phyloP scores from a whole-genome alignment of 2,888 invertebrate genomes.

The Mesorhabditis spiculigera region DNA sequence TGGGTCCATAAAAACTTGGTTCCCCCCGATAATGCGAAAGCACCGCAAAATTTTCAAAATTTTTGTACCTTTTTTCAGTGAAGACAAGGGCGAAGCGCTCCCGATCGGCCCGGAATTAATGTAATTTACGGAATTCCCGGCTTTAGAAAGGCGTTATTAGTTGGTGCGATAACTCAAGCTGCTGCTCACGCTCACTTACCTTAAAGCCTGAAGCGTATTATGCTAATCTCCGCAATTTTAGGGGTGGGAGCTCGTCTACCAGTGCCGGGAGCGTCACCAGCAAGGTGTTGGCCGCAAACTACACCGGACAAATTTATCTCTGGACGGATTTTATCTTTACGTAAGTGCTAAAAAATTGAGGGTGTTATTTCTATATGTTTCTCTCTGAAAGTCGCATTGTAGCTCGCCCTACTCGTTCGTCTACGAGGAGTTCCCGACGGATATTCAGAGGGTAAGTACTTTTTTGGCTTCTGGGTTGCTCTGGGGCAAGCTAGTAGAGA shows the following conservation, averaged over 20 bases:
- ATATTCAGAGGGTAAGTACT: conserved; percentile 40
- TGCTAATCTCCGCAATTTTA: conserved; percentile 8
- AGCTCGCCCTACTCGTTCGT: conserved; percentile 54
- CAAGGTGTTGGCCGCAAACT: conserved; percentile 58
- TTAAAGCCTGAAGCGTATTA: background rate
- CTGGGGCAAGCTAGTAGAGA: too few relatives aligned
- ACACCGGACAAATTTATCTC: conserved; percentile 55
- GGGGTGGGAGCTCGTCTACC: conserved; percentile 29
- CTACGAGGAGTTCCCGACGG: conserved; percentile 55
- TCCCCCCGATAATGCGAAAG: too few relatives aligned
- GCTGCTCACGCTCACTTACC: background rate
- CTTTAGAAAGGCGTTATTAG: too few relatives aligned
- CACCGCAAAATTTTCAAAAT: too few relatives aligned
- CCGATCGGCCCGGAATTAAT: too few relatives aligned
- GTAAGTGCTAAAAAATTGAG: conserved; percentile 3
- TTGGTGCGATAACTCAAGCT: too few relatives aligned
- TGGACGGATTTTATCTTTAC: conserved; percentile 56
- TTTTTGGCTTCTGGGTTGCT: too few relatives aligned
- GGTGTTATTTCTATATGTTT: too few relatives aligned
- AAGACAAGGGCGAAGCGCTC: too few relatives aligned
- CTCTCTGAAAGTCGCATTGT: background rate
- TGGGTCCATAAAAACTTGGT: too few relatives aligned
- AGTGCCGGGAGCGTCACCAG: conserved; percentile 46
- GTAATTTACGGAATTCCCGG: too few relatives aligned
- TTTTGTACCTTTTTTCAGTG: too few relatives aligned